A percentile compares a stretch with the other conserved stretches of the same genome.
phyloP scores from a whole-genome alignment of 2,888 invertebrate genomes.

The Sceliomorpha sp. region DNA sequence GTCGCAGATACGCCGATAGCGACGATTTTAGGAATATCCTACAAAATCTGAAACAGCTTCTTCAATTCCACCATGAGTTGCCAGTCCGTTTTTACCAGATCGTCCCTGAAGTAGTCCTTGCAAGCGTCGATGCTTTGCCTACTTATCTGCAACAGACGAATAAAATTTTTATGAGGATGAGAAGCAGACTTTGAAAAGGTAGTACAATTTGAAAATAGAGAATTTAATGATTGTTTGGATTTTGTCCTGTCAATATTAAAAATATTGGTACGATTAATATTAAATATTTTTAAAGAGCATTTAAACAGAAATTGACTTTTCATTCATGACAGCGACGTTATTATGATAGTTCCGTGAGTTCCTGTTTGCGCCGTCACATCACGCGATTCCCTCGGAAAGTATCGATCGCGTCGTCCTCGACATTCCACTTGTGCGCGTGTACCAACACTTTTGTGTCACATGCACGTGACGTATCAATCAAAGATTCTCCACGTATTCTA shows the following conservation, averaged over 20 bases:
- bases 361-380: constrained; percentile 9
- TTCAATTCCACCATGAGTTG: constrained; percentile 99
- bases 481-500: background rate
- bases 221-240: background rate
- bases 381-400: constrained; percentile 4
- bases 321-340: constrained; percentile 6
- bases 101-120: constrained; percentile 99
- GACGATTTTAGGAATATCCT: constrained; percentile 68
- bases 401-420: constrained; percentile 13
- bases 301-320: constrained; percentile 7
- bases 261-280: too few species aligned
- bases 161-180: background rate
- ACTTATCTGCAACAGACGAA: constrained; percentile 88
- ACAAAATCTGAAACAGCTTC: constrained; percentile 97
- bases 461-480: background rate
- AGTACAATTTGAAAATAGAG: too few species aligned
- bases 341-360: constrained; percentile 10
- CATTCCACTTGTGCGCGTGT: constrained; percentile 5
- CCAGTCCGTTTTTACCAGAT: constrained; percentile 98
- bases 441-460: constrained; percentile 1
- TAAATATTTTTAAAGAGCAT: too few species aligned
- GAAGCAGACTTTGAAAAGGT: background rate
- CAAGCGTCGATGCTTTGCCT: constrained; percentile 99
- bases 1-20: background rate
- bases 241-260: background rate